Evolutionary conservation across 1,140 invertebrate species (phyloP).

Genomic region (Lepeophtheirus salmonis): DNA sequence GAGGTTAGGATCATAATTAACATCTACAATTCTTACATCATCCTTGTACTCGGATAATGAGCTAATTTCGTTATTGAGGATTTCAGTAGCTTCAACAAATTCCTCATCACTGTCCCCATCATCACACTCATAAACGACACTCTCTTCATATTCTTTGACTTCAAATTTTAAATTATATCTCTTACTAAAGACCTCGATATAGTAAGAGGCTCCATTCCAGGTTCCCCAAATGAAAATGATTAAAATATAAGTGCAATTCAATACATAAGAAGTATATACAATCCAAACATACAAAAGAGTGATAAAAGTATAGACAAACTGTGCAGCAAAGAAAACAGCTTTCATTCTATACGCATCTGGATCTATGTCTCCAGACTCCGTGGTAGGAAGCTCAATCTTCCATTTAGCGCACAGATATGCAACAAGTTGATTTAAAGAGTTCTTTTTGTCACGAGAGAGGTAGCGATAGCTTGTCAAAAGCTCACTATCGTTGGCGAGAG

Average conservation of each 20-base stretch:
- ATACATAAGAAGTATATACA: neutral
- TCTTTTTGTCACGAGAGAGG: neutral
- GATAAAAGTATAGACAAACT: conserved; percentile 7
- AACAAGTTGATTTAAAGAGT: neutral
- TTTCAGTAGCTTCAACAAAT: neutral
- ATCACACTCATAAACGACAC: too few relatives aligned
- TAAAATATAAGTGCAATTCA: conserved; percentile 3
- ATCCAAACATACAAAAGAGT: neutral
- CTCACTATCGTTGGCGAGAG: neutral
- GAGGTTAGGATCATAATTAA: neutral
- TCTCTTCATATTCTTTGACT: too few relatives aligned
- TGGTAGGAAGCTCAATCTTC: too few relatives aligned
- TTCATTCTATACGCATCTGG: conserved; percentile 1
- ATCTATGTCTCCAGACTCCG: neutral
- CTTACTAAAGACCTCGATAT: conserved; percentile 7
- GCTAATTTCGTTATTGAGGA: too few relatives aligned
- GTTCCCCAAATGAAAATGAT: neutral
- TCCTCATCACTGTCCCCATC: neutral
- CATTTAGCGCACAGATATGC: neutral
- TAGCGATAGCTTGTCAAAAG: neutral
- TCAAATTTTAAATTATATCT: neutral
- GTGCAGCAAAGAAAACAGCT: conserved; percentile 2
- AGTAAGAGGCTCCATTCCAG: conserved; percentile 9
- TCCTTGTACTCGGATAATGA: too few relatives aligned
- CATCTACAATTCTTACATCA: too few relatives aligned